phyloP scores from a whole-genome alignment of 2,797 vertebrate genomes.

The Pygocentrus nattereri region DNA sequence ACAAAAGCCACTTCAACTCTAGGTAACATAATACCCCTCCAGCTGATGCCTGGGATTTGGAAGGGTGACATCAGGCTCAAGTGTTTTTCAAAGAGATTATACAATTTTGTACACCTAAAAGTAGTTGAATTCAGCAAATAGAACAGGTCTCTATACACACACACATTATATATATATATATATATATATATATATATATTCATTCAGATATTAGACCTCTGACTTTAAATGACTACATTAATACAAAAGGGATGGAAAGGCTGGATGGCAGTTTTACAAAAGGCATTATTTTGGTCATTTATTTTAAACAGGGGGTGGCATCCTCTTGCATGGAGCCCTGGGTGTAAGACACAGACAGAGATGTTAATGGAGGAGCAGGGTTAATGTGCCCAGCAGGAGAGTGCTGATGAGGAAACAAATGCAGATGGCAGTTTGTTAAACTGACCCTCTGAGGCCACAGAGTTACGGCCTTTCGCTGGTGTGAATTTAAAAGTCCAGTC shows the following conservation, averaged over 20 bases:
- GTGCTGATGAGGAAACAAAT: constrained; percentile 84
- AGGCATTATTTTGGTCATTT: background rate
- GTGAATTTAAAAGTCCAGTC: constrained; percentile 86
- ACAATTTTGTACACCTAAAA: too few species aligned
- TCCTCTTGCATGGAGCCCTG: constrained; percentile 54
- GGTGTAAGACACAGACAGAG: constrained; percentile 77
- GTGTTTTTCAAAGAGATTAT: too few species aligned
- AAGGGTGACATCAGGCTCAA: too few species aligned
- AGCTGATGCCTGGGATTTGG: too few species aligned
- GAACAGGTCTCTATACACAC: background rate
- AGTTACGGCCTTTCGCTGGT: constrained; percentile 75
- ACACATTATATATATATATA: too few species aligned
- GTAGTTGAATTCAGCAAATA: background rate
- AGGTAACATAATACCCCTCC: too few species aligned
- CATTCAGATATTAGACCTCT: background rate
- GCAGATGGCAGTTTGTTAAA: constrained; percentile 94
- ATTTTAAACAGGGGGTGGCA: background rate
- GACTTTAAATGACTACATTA: background rate
- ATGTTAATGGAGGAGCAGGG: constrained; percentile 77
- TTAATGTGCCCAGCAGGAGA: constrained; percentile 89
- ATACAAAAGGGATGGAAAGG: background rate
- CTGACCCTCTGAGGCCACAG: constrained; percentile 84
- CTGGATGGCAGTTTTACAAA: background rate
- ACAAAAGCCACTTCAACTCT: too few species aligned
- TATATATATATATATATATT: too few species aligned